Base-by-base conservation (phyloP, 1,140 invertebrate genomes). In the Saccostrea echinata region DNA sequence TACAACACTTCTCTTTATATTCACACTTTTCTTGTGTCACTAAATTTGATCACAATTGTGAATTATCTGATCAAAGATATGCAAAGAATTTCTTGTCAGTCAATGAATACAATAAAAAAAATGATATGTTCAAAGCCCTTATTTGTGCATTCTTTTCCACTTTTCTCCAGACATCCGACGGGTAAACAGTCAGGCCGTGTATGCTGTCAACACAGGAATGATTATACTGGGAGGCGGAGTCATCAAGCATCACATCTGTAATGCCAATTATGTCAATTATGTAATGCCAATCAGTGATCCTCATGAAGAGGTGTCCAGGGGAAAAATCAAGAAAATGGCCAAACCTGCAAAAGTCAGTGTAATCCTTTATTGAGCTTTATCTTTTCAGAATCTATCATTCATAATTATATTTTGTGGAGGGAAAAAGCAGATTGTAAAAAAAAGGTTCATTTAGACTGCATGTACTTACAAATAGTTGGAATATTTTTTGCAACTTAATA, bases 221-320 rank as follows among this genome's bases (percentile, higher is more conserved):
- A 97, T 99, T 57, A 99, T 99, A 91, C 94, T 99, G 68, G 99
- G 99, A 13, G 99, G 99, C 71, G 99, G 99, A 12, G 95, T 99
- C 0, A 96, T 99, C n/a, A 99, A 99, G 95, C 99, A 99, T 96
- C 99, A 99, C 93, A 99, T 99, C 88, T 99, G 98, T 94, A 95
- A 95, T 91, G 94, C 95, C 85, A 95, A 95, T 88, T 0, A 95
- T 95, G 95, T 94, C 94, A 91, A 89, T n/a, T n/a, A n/a, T 99
- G 98, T 94, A 95, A 95, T 91, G 94, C 95, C 85, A 95, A 95
- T 88, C n/a, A n/a, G n/a, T n/a, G n/a, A 97, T 81, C 99, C 99
- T 3, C 99, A 99, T 96, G 99, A 99, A 96, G 99, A 99, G 0
- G 96, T 99, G 16, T 99, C 98, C 4, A 99, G 99, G 99, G 99